Evolutionary conservation across 2,113 vertebrate genomes (phyloP).

Genomic region (Xiphophorus couchianus): DNA sequence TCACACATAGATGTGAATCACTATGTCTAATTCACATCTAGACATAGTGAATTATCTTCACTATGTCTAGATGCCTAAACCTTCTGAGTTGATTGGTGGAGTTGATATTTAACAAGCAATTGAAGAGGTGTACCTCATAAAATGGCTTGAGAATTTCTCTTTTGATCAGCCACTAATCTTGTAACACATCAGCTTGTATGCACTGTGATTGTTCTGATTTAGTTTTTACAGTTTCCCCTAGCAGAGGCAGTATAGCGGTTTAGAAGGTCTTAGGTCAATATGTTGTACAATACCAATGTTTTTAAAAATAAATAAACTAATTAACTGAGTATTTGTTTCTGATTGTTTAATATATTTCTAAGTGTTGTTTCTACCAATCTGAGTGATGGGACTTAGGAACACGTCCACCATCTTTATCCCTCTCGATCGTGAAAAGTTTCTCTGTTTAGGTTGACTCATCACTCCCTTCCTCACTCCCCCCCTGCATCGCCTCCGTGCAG

Average conservation of each 20-base stretch:
- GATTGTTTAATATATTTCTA: background rate
- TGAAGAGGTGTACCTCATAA: background rate
- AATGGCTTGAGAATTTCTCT: background rate
- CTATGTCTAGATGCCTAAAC: background rate
- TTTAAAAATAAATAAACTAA: background rate
- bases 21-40: too few relatives aligned
- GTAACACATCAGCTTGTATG: background rate
- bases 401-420: conserved; percentile 28
- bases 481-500: conserved; percentile 38
- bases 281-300: too few relatives aligned
- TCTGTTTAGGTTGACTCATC: conserved; percentile 48
- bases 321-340: background rate
- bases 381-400: conserved; percentile 24
- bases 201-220: background rate
- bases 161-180: background rate
- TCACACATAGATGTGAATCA: too few relatives aligned
- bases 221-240: background rate
- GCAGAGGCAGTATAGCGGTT: background rate
- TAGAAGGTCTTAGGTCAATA: background rate
- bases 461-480: conserved; percentile 38
- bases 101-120: background rate
- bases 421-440: conserved; percentile 57
- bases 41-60: too few relatives aligned
- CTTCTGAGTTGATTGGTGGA: background rate
- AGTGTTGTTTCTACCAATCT: conserved; percentile 21